Evolutionary conservation across 2,797 vertebrate species (phyloP).

Genomic region (Melanotaenia parkinsoni): DNA sequence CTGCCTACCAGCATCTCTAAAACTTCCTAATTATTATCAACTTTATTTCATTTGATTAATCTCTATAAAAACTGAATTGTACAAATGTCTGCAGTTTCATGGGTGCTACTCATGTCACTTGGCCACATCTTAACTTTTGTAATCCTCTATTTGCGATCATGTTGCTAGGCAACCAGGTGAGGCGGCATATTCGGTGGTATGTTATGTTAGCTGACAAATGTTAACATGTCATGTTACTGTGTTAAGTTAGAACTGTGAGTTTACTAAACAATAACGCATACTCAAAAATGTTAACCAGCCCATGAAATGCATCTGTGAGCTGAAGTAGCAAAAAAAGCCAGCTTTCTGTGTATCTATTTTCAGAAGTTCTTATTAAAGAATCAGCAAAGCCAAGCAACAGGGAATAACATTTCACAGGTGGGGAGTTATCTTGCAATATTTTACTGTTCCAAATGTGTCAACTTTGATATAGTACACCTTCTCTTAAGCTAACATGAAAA

Average conservation of each 20-base stretch:
- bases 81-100: neutral
- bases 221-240: conserved; percentile 13
- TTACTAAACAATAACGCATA: conserved; percentile 1
- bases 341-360: neutral
- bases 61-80: neutral
- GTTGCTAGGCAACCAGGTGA: neutral
- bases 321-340: neutral
- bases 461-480: neutral
- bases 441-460: neutral
- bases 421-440: neutral
- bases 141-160: neutral
- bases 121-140: neutral
- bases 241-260: conserved; percentile 3
- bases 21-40: conserved; percentile 1
- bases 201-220: conserved; percentile 3
- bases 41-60: neutral
- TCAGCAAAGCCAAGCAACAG: neutral
- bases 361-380: neutral
- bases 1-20: neutral
- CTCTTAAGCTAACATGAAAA: neutral
- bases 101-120: neutral
- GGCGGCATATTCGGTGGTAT: neutral
- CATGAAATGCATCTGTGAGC: neutral
- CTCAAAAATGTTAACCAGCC: neutral
- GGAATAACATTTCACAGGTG: neutral